phyloP scores from a whole-genome alignment of 1,140 invertebrate genomes.

The Steinernema feltiae region DNA sequence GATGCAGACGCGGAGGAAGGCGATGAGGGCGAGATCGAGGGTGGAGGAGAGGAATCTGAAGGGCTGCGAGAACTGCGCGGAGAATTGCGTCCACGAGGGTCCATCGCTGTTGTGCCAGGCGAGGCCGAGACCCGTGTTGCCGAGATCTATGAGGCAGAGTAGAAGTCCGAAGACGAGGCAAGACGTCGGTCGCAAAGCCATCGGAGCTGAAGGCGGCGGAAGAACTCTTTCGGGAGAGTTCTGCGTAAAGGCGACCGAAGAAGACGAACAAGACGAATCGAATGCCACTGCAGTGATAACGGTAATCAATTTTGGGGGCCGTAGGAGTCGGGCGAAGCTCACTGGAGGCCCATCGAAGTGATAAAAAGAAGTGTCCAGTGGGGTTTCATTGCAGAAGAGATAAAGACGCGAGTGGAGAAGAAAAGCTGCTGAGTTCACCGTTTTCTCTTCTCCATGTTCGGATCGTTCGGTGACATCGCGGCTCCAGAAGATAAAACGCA shows the following conservation, averaged over 20 bases:
- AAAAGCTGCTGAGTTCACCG: background rate
- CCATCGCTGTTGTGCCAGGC: background rate
- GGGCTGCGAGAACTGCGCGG: background rate
- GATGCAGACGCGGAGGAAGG: conserved; percentile 23
- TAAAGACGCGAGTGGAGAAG: background rate
- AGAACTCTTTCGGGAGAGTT: background rate
- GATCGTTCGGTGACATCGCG: no score
- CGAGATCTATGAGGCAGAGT: background rate
- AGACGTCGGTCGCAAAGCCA: background rate
- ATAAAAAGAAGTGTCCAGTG: background rate
- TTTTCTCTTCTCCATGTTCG: background rate
- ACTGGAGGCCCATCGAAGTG: background rate
- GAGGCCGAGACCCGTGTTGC: conserved; percentile 10
- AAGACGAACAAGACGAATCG: background rate
- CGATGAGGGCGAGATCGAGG: conserved; percentile 28
- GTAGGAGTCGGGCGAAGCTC: background rate
- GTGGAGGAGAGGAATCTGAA: conserved; percentile 10
- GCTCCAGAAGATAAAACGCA: no score
- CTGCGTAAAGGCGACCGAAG: background rate
- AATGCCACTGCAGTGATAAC: conserved; percentile 8
- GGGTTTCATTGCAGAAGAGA: background rate
- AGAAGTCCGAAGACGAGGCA: background rate
- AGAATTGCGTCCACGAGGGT: background rate
- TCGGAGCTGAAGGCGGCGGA: background rate
- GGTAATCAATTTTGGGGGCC: background rate